Evolutionary conservation across 2,113 vertebrate species (phyloP).

Genomic region (Ibidorhyncha struthersii): DNA sequence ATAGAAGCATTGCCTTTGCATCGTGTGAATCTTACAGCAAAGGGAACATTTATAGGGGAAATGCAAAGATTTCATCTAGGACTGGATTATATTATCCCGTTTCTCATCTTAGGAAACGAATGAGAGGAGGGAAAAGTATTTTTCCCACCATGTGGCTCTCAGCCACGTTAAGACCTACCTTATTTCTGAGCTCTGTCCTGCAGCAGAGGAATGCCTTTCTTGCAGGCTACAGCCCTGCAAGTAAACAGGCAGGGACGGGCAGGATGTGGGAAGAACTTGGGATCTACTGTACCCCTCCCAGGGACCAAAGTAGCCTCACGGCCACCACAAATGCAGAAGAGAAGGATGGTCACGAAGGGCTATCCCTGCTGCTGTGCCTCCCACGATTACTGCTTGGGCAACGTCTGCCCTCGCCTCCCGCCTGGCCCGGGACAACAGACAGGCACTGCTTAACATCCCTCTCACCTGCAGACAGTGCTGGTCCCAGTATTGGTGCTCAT

Average conservation of each 20-base stretch:
- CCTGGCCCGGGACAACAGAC: not conserved
- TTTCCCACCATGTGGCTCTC: not conserved
- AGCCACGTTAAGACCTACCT: not conserved
- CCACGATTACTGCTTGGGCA: not conserved
- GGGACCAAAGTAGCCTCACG: conserved; percentile 54
- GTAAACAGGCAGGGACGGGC: conserved; percentile 48
- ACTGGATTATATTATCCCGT: not conserved
- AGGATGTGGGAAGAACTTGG: conserved; percentile 61
- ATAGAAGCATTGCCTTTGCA: not conserved
- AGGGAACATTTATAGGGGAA: not conserved
- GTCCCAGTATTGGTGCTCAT: accelerated
- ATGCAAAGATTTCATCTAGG: not conserved
- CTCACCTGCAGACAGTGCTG: not conserved
- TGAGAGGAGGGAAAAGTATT: not conserved
- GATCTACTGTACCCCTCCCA: conserved; percentile 42
- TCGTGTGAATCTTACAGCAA: not conserved
- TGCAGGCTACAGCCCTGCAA: not conserved
- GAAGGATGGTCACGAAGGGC: not conserved
- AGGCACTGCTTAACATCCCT: not conserved
- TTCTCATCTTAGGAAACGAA: not conserved
- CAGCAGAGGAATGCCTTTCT: not conserved
- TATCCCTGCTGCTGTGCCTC: not conserved
- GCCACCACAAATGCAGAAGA: conserved; percentile 13
- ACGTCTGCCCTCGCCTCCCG: not conserved
- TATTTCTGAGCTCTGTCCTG: not conserved